Evolutionary conservation across 2,888 invertebrate genomes (phyloP).

Genomic region (Nineta flava): DNA sequence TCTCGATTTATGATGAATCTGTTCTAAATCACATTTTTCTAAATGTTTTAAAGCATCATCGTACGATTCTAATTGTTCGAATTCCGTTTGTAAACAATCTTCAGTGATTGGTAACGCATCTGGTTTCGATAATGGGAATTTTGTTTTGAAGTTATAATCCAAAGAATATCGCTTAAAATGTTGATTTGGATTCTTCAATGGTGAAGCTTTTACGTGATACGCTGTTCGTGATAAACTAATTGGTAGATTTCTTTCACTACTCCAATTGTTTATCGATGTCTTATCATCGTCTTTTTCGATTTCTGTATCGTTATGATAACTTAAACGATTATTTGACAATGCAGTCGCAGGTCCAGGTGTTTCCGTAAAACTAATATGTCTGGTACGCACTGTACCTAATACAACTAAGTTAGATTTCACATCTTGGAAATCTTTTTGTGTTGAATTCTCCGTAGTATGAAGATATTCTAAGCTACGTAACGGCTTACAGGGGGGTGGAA

Average conservation of each 20-base stretch:
- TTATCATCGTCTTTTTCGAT: neutral
- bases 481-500: constrained; percentile 7
- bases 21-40: constrained; percentile 6
- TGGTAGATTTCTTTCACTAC: constrained; percentile 6
- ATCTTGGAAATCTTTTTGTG: neutral
- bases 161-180: constrained; percentile 1
- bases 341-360: neutral
- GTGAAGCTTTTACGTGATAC: neutral
- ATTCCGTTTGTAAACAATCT: neutral
- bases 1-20: constrained; percentile 5
- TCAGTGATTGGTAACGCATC: neutral
- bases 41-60: constrained; percentile 7
- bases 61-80: constrained; percentile 5
- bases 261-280: constrained; percentile 5
- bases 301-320: neutral
- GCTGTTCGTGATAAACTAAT: neutral
- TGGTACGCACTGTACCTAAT: constrained; percentile 3
- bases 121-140: neutral
- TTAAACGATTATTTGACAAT: neutral
- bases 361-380: constrained; percentile 7
- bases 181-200: neutral
- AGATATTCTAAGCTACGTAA: constrained; percentile 6
- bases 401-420: constrained; percentile 3
- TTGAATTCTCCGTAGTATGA: neutral
- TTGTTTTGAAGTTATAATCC: neutral